Evolutionary conservation across 2,797 vertebrate genomes (phyloP), one percentile per base, ranked within the genome.

Genomic region (Intellagama lesueurii): DNA sequence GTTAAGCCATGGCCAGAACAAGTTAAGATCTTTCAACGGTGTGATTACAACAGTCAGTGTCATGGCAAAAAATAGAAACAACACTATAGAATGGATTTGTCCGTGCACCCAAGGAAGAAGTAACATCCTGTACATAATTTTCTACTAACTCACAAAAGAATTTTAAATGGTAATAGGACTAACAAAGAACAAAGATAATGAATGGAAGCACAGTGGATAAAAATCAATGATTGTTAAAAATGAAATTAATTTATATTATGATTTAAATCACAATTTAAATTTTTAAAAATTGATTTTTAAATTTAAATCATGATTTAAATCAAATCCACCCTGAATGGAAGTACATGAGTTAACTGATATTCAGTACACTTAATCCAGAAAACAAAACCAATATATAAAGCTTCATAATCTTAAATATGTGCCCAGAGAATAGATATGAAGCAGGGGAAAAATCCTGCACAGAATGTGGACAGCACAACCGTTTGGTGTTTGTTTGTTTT

Each of bases 111-210:
- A 0, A 40, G 40, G 40, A 89, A 88, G 88, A 56, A 87, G 83
- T 3, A 22, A 66, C 90, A 89, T 26, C 9, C 26, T 78, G 84
- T 47, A 28, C 22, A 2, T 1, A n/a, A n/a, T 88, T 47, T 56
- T 92, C 72, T 12, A 1, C 0, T 2, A 64, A 93, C 86, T 92
- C 88, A 40, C 4, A 92, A 76, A 90, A 92, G 85, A 0, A 24
- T n/a, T 79, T 1, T 35, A 70, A 86, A 86, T 16, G 19, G 28
- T 22, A 7, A 49, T 17, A 80, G 56, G 26, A 22, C 49, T 0
- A 32, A 85, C 0, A 73, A 79, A 91, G 44, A 16, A 47, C 28
- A 47, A 81, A 40, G 44, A 22, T 40, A 87, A 72, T 0, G 56
- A 80, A 1, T 19, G 4, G 44, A 76, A 73, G 1, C 80, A 47